A percentile compares a stretch with the other conserved stretches of the same genome.
Evolutionary conservation across 2,888 invertebrate species (phyloP).

Genomic region (Acleris sparsana): DNA sequence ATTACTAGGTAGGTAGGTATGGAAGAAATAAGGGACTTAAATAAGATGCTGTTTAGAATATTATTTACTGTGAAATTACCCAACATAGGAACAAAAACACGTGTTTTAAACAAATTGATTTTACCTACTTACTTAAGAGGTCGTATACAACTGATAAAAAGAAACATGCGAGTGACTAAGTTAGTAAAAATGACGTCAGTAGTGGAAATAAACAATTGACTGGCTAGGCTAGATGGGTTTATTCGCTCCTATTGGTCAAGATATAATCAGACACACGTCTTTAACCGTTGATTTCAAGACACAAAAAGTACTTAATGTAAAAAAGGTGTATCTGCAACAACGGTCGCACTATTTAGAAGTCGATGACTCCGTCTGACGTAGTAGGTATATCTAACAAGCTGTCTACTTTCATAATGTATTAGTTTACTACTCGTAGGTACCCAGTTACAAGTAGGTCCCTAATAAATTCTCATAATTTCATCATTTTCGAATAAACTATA

Average conservation of each 20-base stretch:
- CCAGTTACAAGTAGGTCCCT: background rate
- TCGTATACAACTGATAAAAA: background rate
- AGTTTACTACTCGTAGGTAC: background rate
- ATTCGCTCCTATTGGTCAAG: slow-evolving; percentile 8
- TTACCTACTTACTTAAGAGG: background rate
- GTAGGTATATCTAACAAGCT: slow-evolving; percentile 19
- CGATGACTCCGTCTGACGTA: slow-evolving; percentile 54
- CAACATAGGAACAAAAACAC: background rate
- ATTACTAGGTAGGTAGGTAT: too few relatives aligned
- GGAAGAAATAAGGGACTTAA: background rate
- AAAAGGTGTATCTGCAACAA: slow-evolving; percentile 45
- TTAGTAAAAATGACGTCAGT: slow-evolving; percentile 4
- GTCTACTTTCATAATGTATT: slow-evolving; percentile 18
- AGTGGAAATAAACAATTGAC: slow-evolving; percentile 7
- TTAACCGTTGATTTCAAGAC: slow-evolving; percentile 43
- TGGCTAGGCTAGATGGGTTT: background rate
- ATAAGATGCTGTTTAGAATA: background rate
- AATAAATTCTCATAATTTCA: background rate
- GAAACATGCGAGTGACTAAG: slow-evolving; percentile 14
- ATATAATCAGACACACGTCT: slow-evolving; percentile 8
- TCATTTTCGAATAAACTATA: too few relatives aligned
- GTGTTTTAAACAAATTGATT: slow-evolving; percentile 24
- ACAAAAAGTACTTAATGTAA: slow-evolving; percentile 38
- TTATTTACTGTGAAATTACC: background rate
- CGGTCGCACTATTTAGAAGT: slow-evolving; percentile 61